A percentile compares a stretch with the other conserved stretches of the same genome.
Conservation (phyloP, 2,888 invertebrate species). For the Agonum fuliginosum region DNA sequence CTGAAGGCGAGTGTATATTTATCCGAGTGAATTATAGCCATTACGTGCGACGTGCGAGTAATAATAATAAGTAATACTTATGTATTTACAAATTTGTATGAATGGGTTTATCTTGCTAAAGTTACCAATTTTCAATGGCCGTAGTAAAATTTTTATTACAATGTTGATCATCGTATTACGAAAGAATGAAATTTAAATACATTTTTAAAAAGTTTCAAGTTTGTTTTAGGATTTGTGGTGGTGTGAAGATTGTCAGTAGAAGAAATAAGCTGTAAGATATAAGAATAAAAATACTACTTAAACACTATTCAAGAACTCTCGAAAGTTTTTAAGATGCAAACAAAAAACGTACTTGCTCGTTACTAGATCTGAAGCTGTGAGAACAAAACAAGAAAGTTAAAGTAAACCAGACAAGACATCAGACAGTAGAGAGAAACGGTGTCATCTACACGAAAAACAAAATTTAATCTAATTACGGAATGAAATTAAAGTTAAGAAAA, state of each 20-base stretch:
- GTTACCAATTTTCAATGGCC: too few species aligned
- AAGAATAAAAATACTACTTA: conserved; percentile 2
- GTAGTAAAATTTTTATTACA: too few species aligned
- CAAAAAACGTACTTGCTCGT: conserved; percentile 35
- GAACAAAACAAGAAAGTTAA: conserved; percentile 36
- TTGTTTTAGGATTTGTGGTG: background rate
- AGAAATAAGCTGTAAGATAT: conserved; percentile 22
- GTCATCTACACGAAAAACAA: conserved; percentile 45
- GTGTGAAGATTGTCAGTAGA: conserved; percentile 18
- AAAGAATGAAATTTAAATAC: too few species aligned
- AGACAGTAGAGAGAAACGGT: conserved; percentile 36
- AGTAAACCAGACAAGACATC: conserved; percentile 44
- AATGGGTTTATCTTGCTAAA: too few species aligned
- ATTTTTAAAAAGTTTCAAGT: background rate
- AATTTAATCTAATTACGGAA: conserved; percentile 54
- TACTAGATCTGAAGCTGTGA: conserved; percentile 19
- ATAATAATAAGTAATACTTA: too few species aligned
- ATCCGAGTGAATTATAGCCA: too few species aligned
- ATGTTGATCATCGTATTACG: too few species aligned
- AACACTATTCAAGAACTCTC: conserved; percentile 38
- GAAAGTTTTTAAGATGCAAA: conserved; percentile 35
- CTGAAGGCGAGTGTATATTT: too few species aligned
- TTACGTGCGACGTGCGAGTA: too few species aligned
- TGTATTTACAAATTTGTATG: too few species aligned
- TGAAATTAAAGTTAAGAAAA: conserved; percentile 51